Percentiles rank a stretch among this genome's conserved stretches.
These are phyloP conservation scores for Tenthredo distinguenda DNA, from an alignment of 2,888 invertebrate species.

Conservation along the genomic window DNA sequence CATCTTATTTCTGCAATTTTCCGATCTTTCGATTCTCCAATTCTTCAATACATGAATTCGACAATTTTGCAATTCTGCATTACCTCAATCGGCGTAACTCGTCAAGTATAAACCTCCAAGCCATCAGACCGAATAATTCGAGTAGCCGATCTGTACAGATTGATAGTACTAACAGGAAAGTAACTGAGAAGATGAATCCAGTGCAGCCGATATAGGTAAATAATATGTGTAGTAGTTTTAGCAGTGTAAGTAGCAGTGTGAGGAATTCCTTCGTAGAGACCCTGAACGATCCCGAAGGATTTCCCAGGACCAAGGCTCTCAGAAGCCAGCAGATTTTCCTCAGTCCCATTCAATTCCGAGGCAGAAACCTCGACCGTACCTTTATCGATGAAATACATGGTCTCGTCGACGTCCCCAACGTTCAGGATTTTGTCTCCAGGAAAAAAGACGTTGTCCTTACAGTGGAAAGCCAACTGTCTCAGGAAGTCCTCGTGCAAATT, in stretches of 20 bases:
- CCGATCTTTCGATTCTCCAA: neutral
- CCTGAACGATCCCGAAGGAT: slow-evolving; percentile 58
- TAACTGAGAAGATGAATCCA: slow-evolving; percentile 62
- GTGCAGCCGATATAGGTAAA: slow-evolving; percentile 58
- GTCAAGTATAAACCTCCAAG: neutral
- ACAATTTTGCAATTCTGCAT: neutral
- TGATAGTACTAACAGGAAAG: slow-evolving; percentile 56
- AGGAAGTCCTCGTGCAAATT: slow-evolving; percentile 64
- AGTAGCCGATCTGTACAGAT: slow-evolving; percentile 23
- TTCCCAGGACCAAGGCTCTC: neutral
- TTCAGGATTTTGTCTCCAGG: slow-evolving; percentile 63
- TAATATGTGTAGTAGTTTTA: slow-evolving; percentile 56
- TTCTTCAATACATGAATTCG: neutral
- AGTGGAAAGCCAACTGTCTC: slow-evolving; percentile 58
- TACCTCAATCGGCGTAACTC: neutral
- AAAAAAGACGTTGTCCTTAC: slow-evolving; percentile 60
- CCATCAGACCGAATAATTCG: neutral
- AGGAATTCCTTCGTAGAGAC: slow-evolving; percentile 11
- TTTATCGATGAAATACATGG: slow-evolving; percentile 64
- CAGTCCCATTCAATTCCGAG: slow-evolving; percentile 60
- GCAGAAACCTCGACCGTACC: slow-evolving; percentile 59
- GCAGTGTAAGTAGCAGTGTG: slow-evolving; percentile 61
- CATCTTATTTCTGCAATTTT: neutral
- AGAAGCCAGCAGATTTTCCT: slow-evolving; percentile 56
- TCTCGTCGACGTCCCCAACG: slow-evolving; percentile 64